Base-by-base conservation (phyloP, 92 coral and sea anemone genomes). In the Meandrina meandrites region DNA sequence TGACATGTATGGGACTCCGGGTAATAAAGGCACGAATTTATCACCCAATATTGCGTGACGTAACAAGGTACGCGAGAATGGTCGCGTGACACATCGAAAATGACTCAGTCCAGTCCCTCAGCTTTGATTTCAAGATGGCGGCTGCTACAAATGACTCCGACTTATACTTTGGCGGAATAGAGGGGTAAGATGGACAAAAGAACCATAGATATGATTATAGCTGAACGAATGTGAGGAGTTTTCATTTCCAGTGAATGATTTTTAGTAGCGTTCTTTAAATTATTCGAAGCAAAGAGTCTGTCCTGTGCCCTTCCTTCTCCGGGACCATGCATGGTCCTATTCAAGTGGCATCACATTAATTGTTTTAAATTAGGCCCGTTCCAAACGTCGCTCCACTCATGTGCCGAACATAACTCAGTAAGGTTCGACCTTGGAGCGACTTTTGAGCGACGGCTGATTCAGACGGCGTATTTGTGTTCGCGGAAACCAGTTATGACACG, bases 131-230 rank as follows among this genome's bases (percentile, higher is more conserved):
- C 67, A 79, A 87, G 32, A 88, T 85, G 90, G 91, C 92, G 90
- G 90, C 89, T 35, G 79, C 35, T 36, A 60, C 80, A 37, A 37
- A 80, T 50, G 54, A 51, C n/a, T n/a, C n/a, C n/a, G n/a, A n/a
- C 2, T 68, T 79, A 69, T 97, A 89, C 75, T 97, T 86, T 85
- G 99, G 99, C 2, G 99, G 99, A 69, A 90, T 97, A 15, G 99
- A 97, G 75, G 99, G 99, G 99, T 97, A 74, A 87, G 93, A 34
- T 24, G 27, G 40, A 31, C 56, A 24, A 90, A 13, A 8, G 54
- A 27, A 10, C 1, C 7, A 10, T 6, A n/a, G 0, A 32, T 57
- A 56, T 57, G 27, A 67, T 34, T 35, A 35, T 18, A 73, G 18
- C 40, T 31, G 24, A 27, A 18, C 2, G n/a, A 67, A 28, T 12